These are phyloP conservation scores for Amphimallon solstitiale DNA, from an alignment of 2,888 invertebrate genomes.

Conservation along the genomic window DNA sequence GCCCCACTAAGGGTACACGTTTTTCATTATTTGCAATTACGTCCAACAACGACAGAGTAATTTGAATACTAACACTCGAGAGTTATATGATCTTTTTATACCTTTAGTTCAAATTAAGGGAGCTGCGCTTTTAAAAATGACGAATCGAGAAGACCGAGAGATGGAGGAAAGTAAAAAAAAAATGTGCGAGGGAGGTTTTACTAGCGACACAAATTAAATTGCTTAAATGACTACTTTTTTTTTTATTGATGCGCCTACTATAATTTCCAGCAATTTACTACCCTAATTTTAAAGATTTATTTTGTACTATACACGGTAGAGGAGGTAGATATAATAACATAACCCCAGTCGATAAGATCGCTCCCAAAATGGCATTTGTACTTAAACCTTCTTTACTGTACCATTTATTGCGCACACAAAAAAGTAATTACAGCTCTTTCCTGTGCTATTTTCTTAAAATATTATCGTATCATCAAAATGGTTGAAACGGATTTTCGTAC, in stretches of 20 bases:
- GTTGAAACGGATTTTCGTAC: too few species aligned
- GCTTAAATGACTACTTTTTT: conserved; percentile 54
- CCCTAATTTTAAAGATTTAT: conserved; percentile 56
- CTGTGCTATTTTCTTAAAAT: conserved; percentile 10
- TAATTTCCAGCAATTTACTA: conserved; percentile 51
- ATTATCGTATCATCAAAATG: not conserved
- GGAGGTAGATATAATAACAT: conserved; percentile 38
- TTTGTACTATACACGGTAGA: conserved; percentile 48
- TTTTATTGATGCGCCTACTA: conserved; percentile 54
- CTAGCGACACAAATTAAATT: conserved; percentile 58
- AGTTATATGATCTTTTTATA: conserved; percentile 56
- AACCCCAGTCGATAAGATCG: conserved; percentile 36
- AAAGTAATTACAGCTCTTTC: conserved; percentile 35
- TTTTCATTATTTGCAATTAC: conserved; percentile 58
- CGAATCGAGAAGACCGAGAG: not conserved
- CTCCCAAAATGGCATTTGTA: conserved; percentile 36
- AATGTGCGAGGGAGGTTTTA: conserved; percentile 34
- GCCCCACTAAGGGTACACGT: conserved; percentile 44
- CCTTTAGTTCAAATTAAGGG: conserved; percentile 56
- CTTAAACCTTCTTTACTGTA: conserved; percentile 36
- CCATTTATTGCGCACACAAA: conserved; percentile 36
- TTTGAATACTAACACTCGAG: conserved; percentile 53
- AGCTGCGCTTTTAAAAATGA: conserved; percentile 25
- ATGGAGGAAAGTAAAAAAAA: conserved; percentile 3
- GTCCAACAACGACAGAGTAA: conserved; percentile 51